phyloP scores from a whole-genome alignment of 92 coral and sea anemone genomes.

The Zoanthus sansibaricus region DNA sequence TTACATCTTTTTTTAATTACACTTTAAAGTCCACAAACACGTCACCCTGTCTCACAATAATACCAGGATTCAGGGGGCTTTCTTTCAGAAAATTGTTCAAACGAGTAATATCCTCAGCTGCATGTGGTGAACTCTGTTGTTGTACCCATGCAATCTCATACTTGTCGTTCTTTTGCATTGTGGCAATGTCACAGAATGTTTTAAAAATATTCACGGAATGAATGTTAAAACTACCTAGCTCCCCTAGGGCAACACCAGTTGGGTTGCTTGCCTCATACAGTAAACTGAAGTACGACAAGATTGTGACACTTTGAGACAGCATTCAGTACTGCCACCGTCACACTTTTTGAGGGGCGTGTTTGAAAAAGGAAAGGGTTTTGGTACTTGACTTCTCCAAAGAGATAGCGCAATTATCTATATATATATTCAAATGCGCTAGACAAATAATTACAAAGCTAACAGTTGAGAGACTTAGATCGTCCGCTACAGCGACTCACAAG shows the following conservation, averaged over 20 bases:
- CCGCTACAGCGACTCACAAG: no score
- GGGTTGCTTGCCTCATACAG: slow-evolving; percentile 5
- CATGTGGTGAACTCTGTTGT: not conserved
- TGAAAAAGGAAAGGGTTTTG: slow-evolving; percentile 19
- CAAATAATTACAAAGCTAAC: no score
- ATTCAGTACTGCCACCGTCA: slow-evolving; percentile 3
- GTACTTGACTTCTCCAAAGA: slow-evolving; percentile 11
- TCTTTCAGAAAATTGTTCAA: not conserved
- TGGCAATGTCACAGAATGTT: slow-evolving; percentile 12
- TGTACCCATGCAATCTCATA: slow-evolving; percentile 21
- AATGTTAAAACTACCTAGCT: not conserved
- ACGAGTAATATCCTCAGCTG: not conserved
- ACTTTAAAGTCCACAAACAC: slow-evolving; percentile 17
- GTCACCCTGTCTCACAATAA: slow-evolving; percentile 3
- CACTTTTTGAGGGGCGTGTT: slow-evolving; percentile 31
- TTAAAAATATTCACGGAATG: not conserved
- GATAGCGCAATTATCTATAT: no score
- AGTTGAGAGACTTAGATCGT: no score
- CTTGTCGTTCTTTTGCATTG: slow-evolving; percentile 7
- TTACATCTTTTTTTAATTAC: slow-evolving; percentile 5
- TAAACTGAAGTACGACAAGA: not conserved
- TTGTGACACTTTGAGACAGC: slow-evolving; percentile 9
- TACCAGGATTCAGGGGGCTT: not conserved
- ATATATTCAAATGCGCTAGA: no score
- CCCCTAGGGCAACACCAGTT: slow-evolving; percentile 25